These are phyloP conservation scores for Pangasius larnaudii DNA, from an alignment of 2,797 vertebrate species.

Conservation along the genomic window DNA sequence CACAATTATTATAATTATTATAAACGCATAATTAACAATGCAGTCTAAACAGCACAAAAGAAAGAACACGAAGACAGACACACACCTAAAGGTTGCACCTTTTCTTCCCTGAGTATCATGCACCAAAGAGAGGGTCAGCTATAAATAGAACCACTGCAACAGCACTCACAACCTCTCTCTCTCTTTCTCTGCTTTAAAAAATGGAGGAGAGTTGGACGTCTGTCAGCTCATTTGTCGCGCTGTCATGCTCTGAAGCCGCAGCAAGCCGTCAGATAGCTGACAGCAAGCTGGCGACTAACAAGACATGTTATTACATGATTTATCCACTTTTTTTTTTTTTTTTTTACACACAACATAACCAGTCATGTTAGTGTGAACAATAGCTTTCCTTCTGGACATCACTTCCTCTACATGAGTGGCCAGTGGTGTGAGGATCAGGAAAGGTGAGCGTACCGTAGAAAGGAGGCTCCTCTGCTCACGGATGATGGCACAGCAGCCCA, in stretches of 20 bases:
- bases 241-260: slow-evolving; percentile 34
- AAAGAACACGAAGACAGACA: slow-evolving; percentile 29
- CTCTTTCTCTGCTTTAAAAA: slow-evolving; percentile 62
- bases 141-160: slow-evolving; percentile 74
- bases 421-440: not conserved
- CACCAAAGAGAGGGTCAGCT: slow-evolving; percentile 64
- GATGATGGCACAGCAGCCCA: slow-evolving; percentile 84
- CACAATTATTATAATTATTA: too few species aligned
- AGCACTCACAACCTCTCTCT: slow-evolving; percentile 58
- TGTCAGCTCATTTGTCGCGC: slow-evolving; percentile 64
- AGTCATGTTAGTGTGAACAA: not conserved
- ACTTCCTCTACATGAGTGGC: not conserved
- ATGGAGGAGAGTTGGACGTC: slow-evolving; percentile 65
- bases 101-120: slow-evolving; percentile 58
- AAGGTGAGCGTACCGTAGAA: slow-evolving; percentile 71
- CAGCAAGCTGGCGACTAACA: not conserved
- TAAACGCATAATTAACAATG: not conserved
- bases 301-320: slow-evolving; percentile 27
- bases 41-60: not conserved
- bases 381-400: not conserved
- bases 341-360: not conserved
- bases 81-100: slow-evolving; percentile 41
- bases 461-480: slow-evolving; percentile 83
- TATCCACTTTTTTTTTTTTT: not conserved
- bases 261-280: slow-evolving; percentile 5